Percentiles rank a stretch among this genome's conserved stretches.
Evolutionary conservation across 92 coral and sea anemone species (phyloP).

Genomic region (Siderastrea radians): DNA sequence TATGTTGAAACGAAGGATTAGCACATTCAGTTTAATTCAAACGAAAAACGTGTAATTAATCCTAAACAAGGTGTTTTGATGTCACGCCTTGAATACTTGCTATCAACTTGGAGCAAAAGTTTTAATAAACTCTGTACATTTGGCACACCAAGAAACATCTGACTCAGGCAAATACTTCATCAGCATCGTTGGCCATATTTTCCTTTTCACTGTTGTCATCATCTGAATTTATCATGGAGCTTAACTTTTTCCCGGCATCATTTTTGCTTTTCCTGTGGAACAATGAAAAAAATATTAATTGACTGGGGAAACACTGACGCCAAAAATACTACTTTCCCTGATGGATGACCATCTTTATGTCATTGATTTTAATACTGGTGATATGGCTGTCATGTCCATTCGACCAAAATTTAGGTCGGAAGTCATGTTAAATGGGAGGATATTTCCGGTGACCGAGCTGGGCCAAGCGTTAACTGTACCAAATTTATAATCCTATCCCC

Average conservation of each 20-base stretch:
- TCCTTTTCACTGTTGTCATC: constrained; percentile 46
- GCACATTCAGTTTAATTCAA: too few relatives aligned
- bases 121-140: not conserved
- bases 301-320: not conserved
- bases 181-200: constrained; percentile 32
- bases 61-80: not conserved
- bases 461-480: too few relatives aligned
- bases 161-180: constrained; percentile 25
- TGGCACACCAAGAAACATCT: not conserved
- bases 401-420: too few relatives aligned
- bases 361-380: too few relatives aligned
- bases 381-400: too few relatives aligned
- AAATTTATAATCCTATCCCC: too few relatives aligned
- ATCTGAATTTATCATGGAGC: constrained; percentile 14
- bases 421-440: too few relatives aligned
- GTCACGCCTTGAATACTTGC: not conserved
- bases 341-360: too few relatives aligned
- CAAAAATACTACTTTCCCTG: too few relatives aligned
- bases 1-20: too few relatives aligned
- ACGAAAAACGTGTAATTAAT: too few relatives aligned
- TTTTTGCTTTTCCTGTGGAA: constrained; percentile 33
- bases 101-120: not conserved
- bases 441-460: too few relatives aligned
- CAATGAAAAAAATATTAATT: not conserved
- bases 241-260: constrained; percentile 7